Evolutionary conservation across 1,140 invertebrate species (phyloP), one percentile per base, ranked within the genome.

Genomic region (Harpegnathos saltator): DNA sequence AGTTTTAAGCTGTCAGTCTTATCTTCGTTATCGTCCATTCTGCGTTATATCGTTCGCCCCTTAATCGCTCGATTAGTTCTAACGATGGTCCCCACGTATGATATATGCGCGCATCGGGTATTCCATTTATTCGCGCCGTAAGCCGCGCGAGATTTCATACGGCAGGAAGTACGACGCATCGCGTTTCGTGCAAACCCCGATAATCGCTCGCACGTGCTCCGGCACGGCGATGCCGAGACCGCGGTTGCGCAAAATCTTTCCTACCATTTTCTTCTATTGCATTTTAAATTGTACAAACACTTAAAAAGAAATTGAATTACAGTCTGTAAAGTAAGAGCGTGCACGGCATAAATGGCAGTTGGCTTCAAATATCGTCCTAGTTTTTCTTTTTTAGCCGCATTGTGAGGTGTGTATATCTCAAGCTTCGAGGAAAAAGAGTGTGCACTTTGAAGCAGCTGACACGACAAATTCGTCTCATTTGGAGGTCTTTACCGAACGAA

Each of bases 121-220:
- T 1, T 12, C 19, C n/a, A 65, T 48, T 65, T 44, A 22, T 48
- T 65, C 62, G 9, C 5, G 5, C 29, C 5, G 12, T 48, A 48
- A 65, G 38, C 62, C 19, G 44, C 14, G 22, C 17, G 38, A 65
- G 48, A 48, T 65, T 19, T 65, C 38, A 22, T 48, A 17, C 48
- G n/a, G 54, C 19, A 19, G 38, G 0, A 56, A 56, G 54, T 12
- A 44, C 38, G 11, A 44, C n/a, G 29, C 29, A 1, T 33, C 29
- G 4, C 7, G 24, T 68, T 50, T 52, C 22, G n/a, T 68, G 24
- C 26, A 68, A 52, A 68, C 22, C 26, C 22, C 7, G 48, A 26
- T 68, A 52, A 68, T 68, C 48, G 1, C 48, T 68, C 22, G 65
- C 26, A 68, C 65, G 24, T 68, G 65, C 44, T 52, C 3, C 24